Percentiles rank a stretch among this genome's conserved stretches.
Conservation (phyloP, 2,888 invertebrate genomes). For the Sinotaia quadrata region DNA sequence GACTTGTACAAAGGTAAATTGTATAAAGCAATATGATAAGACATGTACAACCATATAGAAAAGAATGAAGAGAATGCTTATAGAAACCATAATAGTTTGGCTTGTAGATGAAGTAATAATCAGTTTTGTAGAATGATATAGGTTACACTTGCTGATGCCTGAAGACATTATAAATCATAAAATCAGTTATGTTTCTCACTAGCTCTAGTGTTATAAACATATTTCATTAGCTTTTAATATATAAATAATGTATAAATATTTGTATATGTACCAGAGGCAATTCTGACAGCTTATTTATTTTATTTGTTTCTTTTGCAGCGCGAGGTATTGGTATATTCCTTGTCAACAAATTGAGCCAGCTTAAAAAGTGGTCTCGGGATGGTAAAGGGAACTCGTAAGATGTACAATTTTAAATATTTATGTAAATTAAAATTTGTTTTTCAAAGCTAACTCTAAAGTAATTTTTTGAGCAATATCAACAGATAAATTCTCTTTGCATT, state of each 20-base stretch:
- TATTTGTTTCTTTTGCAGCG: slow-evolving; percentile 71
- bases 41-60: no score
- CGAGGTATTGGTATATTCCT: slow-evolving; percentile 86
- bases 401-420: neutral
- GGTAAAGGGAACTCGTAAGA: slow-evolving; percentile 70
- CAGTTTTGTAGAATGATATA: neutral
- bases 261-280: neutral
- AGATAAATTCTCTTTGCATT: no score
- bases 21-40: no score
- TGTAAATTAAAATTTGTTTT: no score
- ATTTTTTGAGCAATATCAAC: no score
- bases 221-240: neutral
- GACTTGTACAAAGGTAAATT: no score
- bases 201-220: neutral
- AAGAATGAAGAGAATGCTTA: no score
- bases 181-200: neutral
- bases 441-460: no score
- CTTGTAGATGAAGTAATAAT: neutral
- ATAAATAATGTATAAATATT: neutral
- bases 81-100: no score
- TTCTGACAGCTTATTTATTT: neutral
- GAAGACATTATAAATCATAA: no score
- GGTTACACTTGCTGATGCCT: neutral
- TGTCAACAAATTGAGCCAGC: slow-evolving; percentile 93
- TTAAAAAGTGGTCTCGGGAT: slow-evolving; percentile 78